Base-by-base conservation (phyloP, 2,888 invertebrate species). In the Megaustenia siamemsis region DNA sequence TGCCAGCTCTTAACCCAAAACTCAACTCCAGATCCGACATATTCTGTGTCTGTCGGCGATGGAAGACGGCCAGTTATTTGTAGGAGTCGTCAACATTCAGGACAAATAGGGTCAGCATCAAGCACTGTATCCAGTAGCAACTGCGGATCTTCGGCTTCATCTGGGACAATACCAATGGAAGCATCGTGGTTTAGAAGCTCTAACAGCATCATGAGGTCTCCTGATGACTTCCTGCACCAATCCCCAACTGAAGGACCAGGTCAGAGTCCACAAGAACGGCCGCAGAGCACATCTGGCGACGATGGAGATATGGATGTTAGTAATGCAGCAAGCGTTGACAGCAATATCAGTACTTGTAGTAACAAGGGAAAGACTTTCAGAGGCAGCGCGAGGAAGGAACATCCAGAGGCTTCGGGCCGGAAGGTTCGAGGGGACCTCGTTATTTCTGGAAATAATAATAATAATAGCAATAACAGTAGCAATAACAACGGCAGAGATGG, bases 201-300 rank as follows among this genome's bases (percentile, higher is more conserved):
- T 24, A 28, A 49, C 28, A 69, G 53, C 24, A 40, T 56, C 0
- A 73, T 87, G 32, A 90, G 90, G 86, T 92, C 92, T 28, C 90
- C 91, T 0, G 86, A 88, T 1, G 91, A 91, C 80, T 89, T 87
- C 78, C 85, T 90, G 73, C 88, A 87, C 66, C 92, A 91, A 86
- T 93, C 92, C 0, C 92, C 93, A 0, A 91, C 91, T 63, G 91
- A 92, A 0, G 92, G 92, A 5, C 90, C 92, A 0, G 91, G 91
- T 6, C 90, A 90, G 73, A 92, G 92, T 76, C 92, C 91, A 12
- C 92, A 92, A 87, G 93, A 90, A 69, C 91, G 91, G 68, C 92
- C 91, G 8, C 92, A 92, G 88, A 93, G 92, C 85, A 92, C 93
- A 21, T 91, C 92, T 18, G 91, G 91, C 69, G 92, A 91, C 38